Evolutionary conservation across 1,140 invertebrate genomes (phyloP).

Genomic region (Phymastichus coffea): DNA sequence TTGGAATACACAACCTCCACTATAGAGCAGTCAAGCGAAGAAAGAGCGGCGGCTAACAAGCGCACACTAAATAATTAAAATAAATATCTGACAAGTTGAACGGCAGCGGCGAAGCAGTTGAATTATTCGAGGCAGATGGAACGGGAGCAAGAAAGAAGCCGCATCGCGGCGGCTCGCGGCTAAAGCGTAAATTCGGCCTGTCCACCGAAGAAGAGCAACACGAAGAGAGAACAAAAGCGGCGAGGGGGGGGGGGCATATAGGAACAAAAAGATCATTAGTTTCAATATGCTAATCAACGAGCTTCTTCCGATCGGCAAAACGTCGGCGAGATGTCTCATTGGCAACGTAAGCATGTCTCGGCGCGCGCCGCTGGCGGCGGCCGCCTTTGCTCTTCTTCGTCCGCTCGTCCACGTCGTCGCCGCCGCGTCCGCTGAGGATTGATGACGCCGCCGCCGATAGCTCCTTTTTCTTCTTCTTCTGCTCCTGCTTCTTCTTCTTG

Average conservation of each 20-base stretch:
- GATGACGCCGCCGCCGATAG: constrained; percentile 12
- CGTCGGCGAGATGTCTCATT: constrained; percentile 18
- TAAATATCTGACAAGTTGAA: constrained; percentile 21
- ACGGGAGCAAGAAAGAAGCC: too few species aligned
- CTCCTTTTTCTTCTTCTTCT: not conserved
- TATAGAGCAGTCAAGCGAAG: constrained; percentile 4
- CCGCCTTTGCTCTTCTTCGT: constrained; percentile 14
- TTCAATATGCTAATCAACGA: constrained; percentile 31
- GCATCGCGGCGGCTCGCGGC: not conserved
- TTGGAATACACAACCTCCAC: too few species aligned
- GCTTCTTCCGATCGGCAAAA: constrained; percentile 25
- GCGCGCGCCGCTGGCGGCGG: constrained; percentile 17
- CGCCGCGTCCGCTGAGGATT: constrained; percentile 29
- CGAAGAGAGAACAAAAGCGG: not conserved
- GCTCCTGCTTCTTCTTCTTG: constrained; percentile 8
- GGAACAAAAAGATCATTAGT: constrained; percentile 31
- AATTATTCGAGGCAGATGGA: constrained; percentile 22
- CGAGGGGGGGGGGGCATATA: too few species aligned
- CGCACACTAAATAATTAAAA: constrained; percentile 21
- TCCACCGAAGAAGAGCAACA: not conserved
- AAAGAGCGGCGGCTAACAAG: constrained; percentile 19
- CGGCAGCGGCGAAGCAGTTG: not conserved
- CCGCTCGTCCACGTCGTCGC: constrained; percentile 25
- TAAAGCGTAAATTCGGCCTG: not conserved
- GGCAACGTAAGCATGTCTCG: constrained; percentile 22